These are phyloP conservation scores for Meloidogyne chitwoodi DNA, from an alignment of 1,140 invertebrate genomes.

Conservation along the genomic window DNA sequence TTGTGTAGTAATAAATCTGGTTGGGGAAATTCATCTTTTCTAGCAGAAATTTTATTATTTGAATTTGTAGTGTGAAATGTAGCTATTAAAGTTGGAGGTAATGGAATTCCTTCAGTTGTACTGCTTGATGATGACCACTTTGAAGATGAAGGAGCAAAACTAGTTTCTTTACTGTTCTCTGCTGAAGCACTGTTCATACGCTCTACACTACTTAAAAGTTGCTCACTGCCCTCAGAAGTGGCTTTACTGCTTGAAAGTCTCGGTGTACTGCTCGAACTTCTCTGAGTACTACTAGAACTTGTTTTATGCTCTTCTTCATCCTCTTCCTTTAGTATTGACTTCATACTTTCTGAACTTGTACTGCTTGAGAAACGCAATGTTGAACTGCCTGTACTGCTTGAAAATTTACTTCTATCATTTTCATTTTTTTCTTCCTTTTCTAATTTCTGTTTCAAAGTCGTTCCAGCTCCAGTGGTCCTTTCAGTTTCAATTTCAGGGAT, in stretches of 20 bases:
- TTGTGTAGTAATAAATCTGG: conserved; percentile 22
- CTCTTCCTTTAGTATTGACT: not conserved
- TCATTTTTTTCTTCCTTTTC: not conserved
- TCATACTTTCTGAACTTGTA: not conserved
- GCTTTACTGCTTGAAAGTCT: conserved; percentile 10
- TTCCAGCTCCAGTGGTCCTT: not conserved
- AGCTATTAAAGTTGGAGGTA: not conserved
- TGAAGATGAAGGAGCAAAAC: not conserved
- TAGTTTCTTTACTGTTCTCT: not conserved
- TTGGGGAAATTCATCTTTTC: conserved; percentile 30
- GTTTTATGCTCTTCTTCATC: not conserved
- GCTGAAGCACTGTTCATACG: not conserved
- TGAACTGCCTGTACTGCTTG: not conserved
- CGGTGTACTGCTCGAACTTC: conserved; percentile 6
- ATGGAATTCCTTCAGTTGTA: not conserved
- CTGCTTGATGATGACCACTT: not conserved
- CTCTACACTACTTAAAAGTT: conserved; percentile 15
- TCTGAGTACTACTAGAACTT: conserved; percentile 1
- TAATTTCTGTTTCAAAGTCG: not conserved
- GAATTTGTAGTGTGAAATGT: conserved; percentile 15
- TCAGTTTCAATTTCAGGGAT: not conserved
- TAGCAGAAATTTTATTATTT: not conserved
- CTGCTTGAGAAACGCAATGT: not conserved
- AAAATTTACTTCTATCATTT: not conserved
- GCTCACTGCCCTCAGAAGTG: not conserved